Base-by-base conservation (phyloP, 2,888 invertebrate genomes). In the Stenoptilia bipunctidactyla region DNA sequence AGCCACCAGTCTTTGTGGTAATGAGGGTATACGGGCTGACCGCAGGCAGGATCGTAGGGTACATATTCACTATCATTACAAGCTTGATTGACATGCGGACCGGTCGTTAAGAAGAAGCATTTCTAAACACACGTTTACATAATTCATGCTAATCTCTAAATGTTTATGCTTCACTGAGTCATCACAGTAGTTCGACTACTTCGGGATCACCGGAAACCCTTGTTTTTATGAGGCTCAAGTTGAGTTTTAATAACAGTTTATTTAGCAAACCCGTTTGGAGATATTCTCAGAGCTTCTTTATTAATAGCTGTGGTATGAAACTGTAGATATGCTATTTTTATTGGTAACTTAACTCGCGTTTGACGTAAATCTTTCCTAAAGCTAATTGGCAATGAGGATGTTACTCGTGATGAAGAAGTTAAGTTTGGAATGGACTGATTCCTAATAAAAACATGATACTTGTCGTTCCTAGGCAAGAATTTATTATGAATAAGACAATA, bases 151-250 rank as follows among this genome's bases (percentile, higher is more conserved):
- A 20, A 20, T 20, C 20, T 20, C 20, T 5, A 30, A 30, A 4
- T 12, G 30, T 30, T 30, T 20, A 20, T 20, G 20, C 20, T 20
- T 8, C 4, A 8, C 30, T 30, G 30, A 30, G 30, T 30, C 30
- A 30, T 30, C 30, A 3, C 9, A 30, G 30, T n/a, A 8, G 2
- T n/a, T 30, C 4, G 3, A 3, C 30, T 4, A 30, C 25, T 25
- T 48, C 53, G 49, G 58, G 57, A 59, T 57, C 57, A 49, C 64
- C 68, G 77, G 77, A 79, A 76, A 67, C 59, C 55, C 58, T 61
- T 45, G 60, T 56, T 44, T 38, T 53, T 58, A 55, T 52, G 55
- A 57, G 48, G 4, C 20, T 20, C 20, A 20, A 20, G 4, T 20
- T 20, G 20, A 20, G 20, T 20, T 20, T 20, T 20, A 20, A 5